Base-by-base conservation (phyloP, 1,140 invertebrate species). In the Aphelinus certus region DNA sequence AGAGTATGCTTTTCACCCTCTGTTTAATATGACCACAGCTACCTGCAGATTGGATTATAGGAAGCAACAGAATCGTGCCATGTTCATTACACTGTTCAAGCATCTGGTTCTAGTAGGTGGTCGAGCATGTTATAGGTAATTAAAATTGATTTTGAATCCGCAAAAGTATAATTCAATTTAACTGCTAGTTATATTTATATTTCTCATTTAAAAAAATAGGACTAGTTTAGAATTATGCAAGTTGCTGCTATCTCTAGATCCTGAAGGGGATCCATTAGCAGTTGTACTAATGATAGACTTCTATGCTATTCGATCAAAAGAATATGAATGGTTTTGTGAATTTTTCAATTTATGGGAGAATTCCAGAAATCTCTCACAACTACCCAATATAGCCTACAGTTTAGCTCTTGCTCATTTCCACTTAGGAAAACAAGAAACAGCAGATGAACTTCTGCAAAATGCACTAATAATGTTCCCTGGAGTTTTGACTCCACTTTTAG, bases 351-450 rank as follows among this genome's bases (percentile, higher is more conserved):
- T 91, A 78, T 93, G 92, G 91, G 92, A 94, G 81, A 79, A 84
- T 7, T 81, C 85, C 3, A 91, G 92, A 70, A 95, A 96, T 88
- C 87, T 96, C 3, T 90, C 90, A 43, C 94, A 95, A 82, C 85
- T 98, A 55, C 96, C 96, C 65, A 98, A 97, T 82, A 94, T 97
- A 89, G 92, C 94, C 0, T 97, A 93, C 82, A 97, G 95, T 2
- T 87, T 94, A 66, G 93, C 96, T 0, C 83, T 97, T 62, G 94
- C 96, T 51, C 88, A 94, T 83, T 94, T 92, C 88, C 88, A 92
- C 81, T 76, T 84, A 42, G 78, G 79, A 76, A 80, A 77, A 3
- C 69, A 71, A 62, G 82, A 85, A 10, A 88, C 89, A n/a, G 92
- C 95, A 2, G 89, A 94, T 78, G 79, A 89, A 60, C 78, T 92